Evolutionary conservation across 2,113 vertebrate genomes (phyloP).

Genomic region (Todiramphus saurophagus): DNA sequence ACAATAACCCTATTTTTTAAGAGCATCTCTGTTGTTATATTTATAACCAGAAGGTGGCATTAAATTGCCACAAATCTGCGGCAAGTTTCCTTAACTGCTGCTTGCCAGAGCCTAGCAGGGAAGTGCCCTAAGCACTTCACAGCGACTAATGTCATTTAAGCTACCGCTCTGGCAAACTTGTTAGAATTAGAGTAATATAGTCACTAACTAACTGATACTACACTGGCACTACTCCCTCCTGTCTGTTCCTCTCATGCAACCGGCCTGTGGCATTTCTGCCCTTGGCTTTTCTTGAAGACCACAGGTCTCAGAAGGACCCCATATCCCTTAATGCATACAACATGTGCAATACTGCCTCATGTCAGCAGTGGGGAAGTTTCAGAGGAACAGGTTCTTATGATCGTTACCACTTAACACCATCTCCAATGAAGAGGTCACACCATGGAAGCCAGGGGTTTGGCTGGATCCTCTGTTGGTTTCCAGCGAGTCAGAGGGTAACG

Average conservation of each 20-base stretch:
- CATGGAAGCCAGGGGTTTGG: rapidly evolving
- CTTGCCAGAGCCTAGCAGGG: neutral
- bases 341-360: rapidly evolving
- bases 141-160: neutral
- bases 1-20: neutral
- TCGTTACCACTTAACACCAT: neutral
- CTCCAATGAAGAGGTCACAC: neutral
- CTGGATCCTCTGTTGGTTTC: neutral
- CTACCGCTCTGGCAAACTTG: neutral
- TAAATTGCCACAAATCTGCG: neutral
- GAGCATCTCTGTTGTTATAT: neutral
- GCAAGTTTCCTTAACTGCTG: neutral
- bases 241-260: neutral
- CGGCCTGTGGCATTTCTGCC: neutral
- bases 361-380: neutral
- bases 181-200: neutral
- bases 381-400: neutral
- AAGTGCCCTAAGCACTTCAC: neutral
- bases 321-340: rapidly evolving
- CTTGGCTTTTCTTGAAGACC: neutral
- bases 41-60: constrained; percentile 50
- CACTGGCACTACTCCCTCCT: neutral
- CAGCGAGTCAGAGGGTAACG: neutral
- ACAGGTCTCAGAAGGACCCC: neutral
- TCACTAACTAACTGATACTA: neutral